phyloP scores from a whole-genome alignment of 2,113 vertebrate genomes.

The Oreochromis aureus region DNA sequence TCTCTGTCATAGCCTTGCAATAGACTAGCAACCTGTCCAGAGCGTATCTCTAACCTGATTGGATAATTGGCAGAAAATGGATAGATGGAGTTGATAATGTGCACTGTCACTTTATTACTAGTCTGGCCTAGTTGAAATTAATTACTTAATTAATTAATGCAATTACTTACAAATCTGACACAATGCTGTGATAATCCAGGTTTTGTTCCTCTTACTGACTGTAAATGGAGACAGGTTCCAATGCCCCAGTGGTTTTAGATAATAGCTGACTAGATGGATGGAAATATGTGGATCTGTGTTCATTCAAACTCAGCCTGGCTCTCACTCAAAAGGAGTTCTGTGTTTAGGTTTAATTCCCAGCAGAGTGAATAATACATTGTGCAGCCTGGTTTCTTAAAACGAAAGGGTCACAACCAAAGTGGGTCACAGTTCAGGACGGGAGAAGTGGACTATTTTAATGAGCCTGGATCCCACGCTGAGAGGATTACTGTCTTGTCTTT shows the following conservation, averaged over 20 bases:
- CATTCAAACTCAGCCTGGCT: conserved; percentile 27
- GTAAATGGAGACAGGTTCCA: background rate
- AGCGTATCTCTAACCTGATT: background rate
- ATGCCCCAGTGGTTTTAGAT: background rate
- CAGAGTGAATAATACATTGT: conserved; percentile 45
- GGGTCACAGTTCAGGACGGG: conserved; percentile 54
- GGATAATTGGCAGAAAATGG: background rate
- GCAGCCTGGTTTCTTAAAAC: conserved; percentile 35
- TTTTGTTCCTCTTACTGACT: background rate
- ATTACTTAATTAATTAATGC: background rate
- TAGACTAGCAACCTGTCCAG: background rate
- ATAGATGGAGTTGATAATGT: background rate
- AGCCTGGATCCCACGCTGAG: conserved; percentile 51
- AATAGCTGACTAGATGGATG: background rate
- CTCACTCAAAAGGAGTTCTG: background rate
- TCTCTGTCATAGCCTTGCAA: background rate
- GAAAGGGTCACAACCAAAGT: conserved; percentile 55
- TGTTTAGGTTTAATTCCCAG: conserved; percentile 54
- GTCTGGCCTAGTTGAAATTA: background rate
- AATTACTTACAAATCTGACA: background rate
- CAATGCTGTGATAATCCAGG: background rate
- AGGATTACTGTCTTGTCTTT: conserved; percentile 50
- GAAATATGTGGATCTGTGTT: background rate
- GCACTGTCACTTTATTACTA: background rate
- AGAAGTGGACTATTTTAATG: conserved; percentile 52